phyloP scores from a whole-genome alignment of 2,113 vertebrate genomes.

The Ophiodon elongatus region DNA sequence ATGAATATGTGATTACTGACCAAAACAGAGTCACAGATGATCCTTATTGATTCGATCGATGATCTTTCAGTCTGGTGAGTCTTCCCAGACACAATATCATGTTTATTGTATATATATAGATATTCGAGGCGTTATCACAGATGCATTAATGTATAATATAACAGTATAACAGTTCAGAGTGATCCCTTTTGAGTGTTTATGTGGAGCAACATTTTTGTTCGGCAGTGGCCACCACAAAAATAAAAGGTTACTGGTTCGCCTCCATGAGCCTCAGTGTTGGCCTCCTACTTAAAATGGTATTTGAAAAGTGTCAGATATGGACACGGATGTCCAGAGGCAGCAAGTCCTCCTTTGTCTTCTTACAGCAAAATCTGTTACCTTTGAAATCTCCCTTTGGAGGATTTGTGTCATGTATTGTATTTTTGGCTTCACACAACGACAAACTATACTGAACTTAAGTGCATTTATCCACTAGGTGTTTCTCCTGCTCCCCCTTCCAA shows the following conservation, averaged over 20 bases:
- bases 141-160: neutral
- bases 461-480: too few species aligned
- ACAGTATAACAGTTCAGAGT: too few species aligned
- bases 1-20: neutral
- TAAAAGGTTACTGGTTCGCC: too few species aligned
- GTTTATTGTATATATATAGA: neutral
- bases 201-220: neutral
- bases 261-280: too few species aligned
- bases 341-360: neutral
- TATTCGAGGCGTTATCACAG: neutral
- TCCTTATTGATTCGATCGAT: neutral
- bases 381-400: too few species aligned
- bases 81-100: neutral
- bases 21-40: neutral
- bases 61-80: neutral
- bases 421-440: too few species aligned
- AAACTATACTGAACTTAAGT: too few species aligned
- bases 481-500: too few species aligned
- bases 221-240: neutral
- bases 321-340: neutral
- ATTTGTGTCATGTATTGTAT: too few species aligned
- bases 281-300: neutral
- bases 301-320: too few species aligned
- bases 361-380: too few species aligned
- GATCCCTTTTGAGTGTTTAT: neutral